A percentile compares a stretch with the other conserved stretches of the same genome.
phyloP scores from a whole-genome alignment of 2,888 invertebrate genomes.

The Hirtodrosophila trivittata region DNA sequence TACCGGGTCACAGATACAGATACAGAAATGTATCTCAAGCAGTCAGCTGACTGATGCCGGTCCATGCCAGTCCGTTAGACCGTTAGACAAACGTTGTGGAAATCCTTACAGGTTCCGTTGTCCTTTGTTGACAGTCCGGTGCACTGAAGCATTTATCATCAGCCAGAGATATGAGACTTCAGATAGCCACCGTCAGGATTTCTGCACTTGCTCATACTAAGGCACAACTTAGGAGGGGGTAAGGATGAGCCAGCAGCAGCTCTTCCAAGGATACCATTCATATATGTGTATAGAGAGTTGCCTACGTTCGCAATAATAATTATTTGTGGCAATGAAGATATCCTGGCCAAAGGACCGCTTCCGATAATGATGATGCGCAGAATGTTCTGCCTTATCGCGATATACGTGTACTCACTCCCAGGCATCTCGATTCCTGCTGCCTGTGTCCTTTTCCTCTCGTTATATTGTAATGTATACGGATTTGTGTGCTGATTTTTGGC shows the following conservation, averaged over 20 bases:
- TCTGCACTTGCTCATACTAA: constrained; percentile 16
- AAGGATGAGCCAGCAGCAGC: constrained; percentile 2
- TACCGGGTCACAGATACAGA: constrained; percentile 14
- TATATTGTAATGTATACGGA: constrained; percentile 56
- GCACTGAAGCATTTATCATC: constrained; percentile 67
- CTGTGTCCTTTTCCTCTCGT: constrained; percentile 21
- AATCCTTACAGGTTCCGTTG: constrained; percentile 40
- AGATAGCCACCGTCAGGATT: constrained; percentile 47
- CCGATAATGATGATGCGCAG: constrained; percentile 67
- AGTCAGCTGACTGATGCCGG: constrained; percentile 64
- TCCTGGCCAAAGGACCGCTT: constrained; percentile 12
- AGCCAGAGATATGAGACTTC: constrained; percentile 48
- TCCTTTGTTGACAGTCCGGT: constrained; percentile 66
- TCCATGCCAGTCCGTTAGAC: constrained; percentile 34
- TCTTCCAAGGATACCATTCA: constrained; percentile 50
- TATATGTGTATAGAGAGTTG: constrained; percentile 29
- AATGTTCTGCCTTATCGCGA: constrained; percentile 54
- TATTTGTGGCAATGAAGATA: constrained; percentile 39
- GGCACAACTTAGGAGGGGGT: neutral
- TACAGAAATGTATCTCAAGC: constrained; percentile 40
- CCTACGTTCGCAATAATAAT: constrained; percentile 64
- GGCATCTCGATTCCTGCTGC: constrained; percentile 36
- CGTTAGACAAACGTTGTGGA: constrained; percentile 44
- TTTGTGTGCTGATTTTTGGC: constrained; percentile 73
- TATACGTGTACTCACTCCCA: constrained; percentile 7